phyloP scores from a whole-genome alignment of 2,888 invertebrate species.

The Altica lythri region DNA sequence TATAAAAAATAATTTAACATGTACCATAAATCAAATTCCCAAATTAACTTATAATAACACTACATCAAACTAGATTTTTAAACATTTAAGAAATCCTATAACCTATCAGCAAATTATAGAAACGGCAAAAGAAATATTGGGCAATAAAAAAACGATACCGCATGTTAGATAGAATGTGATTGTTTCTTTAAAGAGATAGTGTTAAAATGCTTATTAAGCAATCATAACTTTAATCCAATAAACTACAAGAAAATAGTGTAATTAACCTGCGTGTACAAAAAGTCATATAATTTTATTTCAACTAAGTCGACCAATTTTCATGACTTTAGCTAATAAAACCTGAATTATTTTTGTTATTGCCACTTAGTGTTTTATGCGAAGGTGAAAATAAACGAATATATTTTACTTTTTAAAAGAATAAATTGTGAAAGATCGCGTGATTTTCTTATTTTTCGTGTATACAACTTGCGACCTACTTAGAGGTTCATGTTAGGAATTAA shows the following conservation, averaged over 20 bases:
- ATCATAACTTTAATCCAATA: too few species aligned
- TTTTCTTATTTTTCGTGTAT: slow-evolving; percentile 29
- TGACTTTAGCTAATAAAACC: slow-evolving; percentile 12
- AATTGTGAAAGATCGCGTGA: slow-evolving; percentile 29
- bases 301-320: slow-evolving; percentile 1
- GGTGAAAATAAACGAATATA: slow-evolving; percentile 13
- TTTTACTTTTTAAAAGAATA: slow-evolving; percentile 24
- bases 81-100: not conserved
- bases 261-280: too few species aligned
- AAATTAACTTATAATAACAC: too few species aligned
- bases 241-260: too few species aligned
- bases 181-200: not conserved
- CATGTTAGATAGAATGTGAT: too few species aligned
- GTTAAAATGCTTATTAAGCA: too few species aligned
- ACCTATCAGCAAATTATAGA: not conserved
- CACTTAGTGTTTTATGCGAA: slow-evolving; percentile 7
- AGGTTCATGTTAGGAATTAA: slow-evolving; percentile 26
- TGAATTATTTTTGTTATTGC: slow-evolving; percentile 3
- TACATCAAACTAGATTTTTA: too few species aligned
- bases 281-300: slow-evolving; percentile 1
- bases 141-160: too few species aligned
- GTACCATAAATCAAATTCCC: too few species aligned
- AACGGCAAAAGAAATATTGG: not conserved
- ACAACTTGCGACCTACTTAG: slow-evolving; percentile 19
- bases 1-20: too few species aligned